Conservation (phyloP, 2,113 vertebrate species). For the Vulpes ferrilata region DNA sequence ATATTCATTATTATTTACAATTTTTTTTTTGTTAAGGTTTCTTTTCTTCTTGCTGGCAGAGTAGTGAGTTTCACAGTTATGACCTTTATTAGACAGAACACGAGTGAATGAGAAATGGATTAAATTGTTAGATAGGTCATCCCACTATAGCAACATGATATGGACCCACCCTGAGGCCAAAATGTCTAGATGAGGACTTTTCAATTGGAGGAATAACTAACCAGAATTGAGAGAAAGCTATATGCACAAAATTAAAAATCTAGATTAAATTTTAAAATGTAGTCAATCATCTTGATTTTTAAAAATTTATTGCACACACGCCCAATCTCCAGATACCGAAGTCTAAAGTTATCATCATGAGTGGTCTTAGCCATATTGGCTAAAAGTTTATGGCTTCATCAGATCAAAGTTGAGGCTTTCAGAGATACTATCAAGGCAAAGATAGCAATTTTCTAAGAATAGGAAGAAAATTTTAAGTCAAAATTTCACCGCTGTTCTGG, state of each 20-base stretch:
- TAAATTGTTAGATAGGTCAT: not conserved
- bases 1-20: not conserved
- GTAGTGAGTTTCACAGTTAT: not conserved
- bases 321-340: not conserved
- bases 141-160: not conserved
- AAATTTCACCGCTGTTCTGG: constrained; percentile 45
- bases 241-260: constrained; percentile 22
- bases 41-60: not conserved
- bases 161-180: not conserved
- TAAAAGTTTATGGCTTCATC: constrained; percentile 25
- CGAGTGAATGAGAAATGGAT: not conserved
- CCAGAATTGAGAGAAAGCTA: constrained; percentile 18
- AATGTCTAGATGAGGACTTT: not conserved
- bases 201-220: constrained; percentile 43
- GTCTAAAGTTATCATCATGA: constrained; percentile 29
- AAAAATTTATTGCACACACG: not conserved
- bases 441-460: constrained; percentile 27
- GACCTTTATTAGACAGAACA: not conserved
- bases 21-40: not conserved
- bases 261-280: constrained; percentile 40
- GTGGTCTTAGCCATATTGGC: not conserved
- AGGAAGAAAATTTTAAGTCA: constrained; percentile 15
- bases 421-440: constrained; percentile 19
- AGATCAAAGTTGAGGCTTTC: not conserved
- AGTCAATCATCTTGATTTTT: constrained; percentile 1